Conservation (phyloP, 2,113 vertebrate species). For the Acinonyx jubatus region DNA sequence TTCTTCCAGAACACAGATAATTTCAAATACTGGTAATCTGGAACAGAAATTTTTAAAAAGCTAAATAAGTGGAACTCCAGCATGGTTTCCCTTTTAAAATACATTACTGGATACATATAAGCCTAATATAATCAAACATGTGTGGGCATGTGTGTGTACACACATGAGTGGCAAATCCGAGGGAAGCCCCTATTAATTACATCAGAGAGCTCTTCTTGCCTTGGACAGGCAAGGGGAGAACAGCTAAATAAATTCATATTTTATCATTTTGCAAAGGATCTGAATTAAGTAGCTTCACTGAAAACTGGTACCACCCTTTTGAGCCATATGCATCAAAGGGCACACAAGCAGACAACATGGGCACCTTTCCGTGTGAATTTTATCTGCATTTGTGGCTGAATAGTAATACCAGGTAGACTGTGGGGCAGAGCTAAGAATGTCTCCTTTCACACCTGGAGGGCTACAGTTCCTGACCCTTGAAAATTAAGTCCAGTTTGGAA, state of each 20-base stretch:
- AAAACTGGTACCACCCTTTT: background rate
- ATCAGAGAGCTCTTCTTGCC: constrained; percentile 37
- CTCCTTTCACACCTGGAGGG: background rate
- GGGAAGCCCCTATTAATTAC: background rate
- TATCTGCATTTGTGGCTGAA: background rate
- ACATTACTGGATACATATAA: background rate
- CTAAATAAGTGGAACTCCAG: background rate
- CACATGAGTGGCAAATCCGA: background rate
- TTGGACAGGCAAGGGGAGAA: background rate
- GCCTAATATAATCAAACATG: background rate
- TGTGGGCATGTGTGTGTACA: background rate
- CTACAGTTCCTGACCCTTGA: background rate
- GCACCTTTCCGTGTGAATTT: background rate
- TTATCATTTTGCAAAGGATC: constrained; percentile 35
- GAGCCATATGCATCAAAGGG: background rate
- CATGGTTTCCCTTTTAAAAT: constrained; percentile 32
- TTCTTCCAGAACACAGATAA: background rate
- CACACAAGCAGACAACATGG: background rate
- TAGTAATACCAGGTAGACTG: background rate
- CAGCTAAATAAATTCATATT: background rate
- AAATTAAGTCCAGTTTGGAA: constrained; percentile 14
- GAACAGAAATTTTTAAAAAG: background rate
- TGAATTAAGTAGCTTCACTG: background rate
- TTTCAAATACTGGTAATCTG: background rate
- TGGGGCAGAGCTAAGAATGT: background rate